A percentile compares a stretch with the other conserved stretches of the same genome.
These are phyloP conservation scores for Serrognathus titanus DNA, from an alignment of 2,888 invertebrate species.

Conservation along the genomic window DNA sequence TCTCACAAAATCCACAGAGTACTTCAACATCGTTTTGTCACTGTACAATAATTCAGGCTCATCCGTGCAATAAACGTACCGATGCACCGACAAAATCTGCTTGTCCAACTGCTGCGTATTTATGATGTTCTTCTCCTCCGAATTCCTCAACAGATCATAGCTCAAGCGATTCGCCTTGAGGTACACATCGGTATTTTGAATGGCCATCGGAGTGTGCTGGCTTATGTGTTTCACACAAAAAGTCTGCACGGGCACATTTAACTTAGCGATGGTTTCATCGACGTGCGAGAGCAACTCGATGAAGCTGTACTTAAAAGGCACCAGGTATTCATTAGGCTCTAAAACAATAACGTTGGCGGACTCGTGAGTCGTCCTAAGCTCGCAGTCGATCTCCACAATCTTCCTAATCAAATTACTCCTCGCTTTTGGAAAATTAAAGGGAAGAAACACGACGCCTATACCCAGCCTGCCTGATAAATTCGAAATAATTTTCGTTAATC, in stretches of 20 bases:
- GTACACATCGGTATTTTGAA: conserved; percentile 40
- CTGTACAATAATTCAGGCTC: conserved; percentile 32
- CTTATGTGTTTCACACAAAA: conserved; percentile 40
- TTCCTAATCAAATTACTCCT: conserved; percentile 43
- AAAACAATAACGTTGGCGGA: conserved; percentile 56
- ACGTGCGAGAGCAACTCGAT: conserved; percentile 55
- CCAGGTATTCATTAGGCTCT: conserved; percentile 65
- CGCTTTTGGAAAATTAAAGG: conserved; percentile 65
- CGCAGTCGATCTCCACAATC: conserved; percentile 64
- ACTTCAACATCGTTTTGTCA: conserved; percentile 40
- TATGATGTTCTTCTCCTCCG: conserved; percentile 28
- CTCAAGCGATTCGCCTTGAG: conserved; percentile 37
- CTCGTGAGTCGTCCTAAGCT: conserved; percentile 55
- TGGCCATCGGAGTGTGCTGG: conserved; percentile 37
- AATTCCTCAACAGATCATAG: conserved; percentile 34
- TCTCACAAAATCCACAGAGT: conserved; percentile 41
- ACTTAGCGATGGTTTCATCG: conserved; percentile 42
- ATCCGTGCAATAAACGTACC: conserved; percentile 39
- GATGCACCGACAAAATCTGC: conserved; percentile 38
- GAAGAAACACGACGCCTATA: conserved; percentile 55
- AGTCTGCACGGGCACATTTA: conserved; percentile 40
- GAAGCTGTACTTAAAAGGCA: conserved; percentile 57
- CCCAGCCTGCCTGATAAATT: conserved; percentile 43
- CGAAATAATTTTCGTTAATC: conserved; percentile 46
- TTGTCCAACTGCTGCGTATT: conserved; percentile 33